Conservation (phyloP, 30 jellyfish, hydroid and myxozoan genomes). For the Nemopilema nomurai region DNA sequence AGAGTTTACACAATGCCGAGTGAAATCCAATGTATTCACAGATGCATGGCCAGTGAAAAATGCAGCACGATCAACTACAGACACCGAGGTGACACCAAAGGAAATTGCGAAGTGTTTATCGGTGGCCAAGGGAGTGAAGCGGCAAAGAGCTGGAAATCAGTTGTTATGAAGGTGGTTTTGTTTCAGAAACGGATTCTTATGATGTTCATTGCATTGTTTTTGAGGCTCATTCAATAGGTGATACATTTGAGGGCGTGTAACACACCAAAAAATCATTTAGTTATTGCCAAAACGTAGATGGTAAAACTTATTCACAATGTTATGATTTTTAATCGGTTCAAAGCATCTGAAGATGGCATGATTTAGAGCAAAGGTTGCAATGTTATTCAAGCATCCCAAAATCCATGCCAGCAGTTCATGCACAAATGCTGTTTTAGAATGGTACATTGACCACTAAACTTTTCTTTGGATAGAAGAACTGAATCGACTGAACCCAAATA, state of each 20-base stretch:
- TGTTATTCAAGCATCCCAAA: no score
- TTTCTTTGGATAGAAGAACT: no score
- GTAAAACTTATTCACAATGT: no score
- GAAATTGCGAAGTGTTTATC: conserved; percentile 4
- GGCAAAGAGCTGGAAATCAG: neutral
- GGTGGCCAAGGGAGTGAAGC: neutral
- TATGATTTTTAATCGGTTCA: no score
- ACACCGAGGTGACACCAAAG: neutral
- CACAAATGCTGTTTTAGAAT: no score
- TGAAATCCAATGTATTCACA: neutral
- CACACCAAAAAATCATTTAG: no score
- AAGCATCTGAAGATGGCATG: no score
- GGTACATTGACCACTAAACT: no score
- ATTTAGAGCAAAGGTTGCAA: no score
- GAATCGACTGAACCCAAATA: no score
- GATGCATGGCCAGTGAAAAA: neutral
- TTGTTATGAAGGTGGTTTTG: neutral
- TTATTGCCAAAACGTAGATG: no score
- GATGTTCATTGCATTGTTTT: neutral
- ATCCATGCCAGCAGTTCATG: no score
- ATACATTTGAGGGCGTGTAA: neutral
- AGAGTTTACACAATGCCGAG: neutral
- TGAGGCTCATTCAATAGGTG: neutral
- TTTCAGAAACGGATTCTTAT: neutral
- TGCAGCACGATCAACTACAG: neutral